Evolutionary conservation across 1,140 invertebrate genomes (phyloP), one percentile per base, ranked within the genome.

Genomic region (Panagrolaimus sp.): DNA sequence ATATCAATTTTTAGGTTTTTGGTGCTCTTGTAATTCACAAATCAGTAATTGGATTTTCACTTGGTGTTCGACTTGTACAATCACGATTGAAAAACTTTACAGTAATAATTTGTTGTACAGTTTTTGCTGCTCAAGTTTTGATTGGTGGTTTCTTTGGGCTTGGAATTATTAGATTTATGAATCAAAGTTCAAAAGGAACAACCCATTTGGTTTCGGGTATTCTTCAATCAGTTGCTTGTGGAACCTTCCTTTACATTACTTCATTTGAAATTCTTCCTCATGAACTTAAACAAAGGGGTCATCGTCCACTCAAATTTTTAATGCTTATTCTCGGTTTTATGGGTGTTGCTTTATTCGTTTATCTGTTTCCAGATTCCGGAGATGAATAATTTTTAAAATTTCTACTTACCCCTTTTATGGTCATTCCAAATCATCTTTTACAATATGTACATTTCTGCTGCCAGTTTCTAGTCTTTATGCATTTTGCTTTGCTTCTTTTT

Each of bases 181-280:
- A 64, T 46, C n/a, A 32, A 8, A 45, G 43, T 38, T 77, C 72
- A 3, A 70, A 46, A 44, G 72, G 47, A 5, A 43, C 63, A 6
- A 55, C 74, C 14, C 38, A 63, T 55, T 43, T 81, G 46, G 69
- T 71, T 47, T 75, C 69, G 15, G 81, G 73, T 32, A 77, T 73
- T 66, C 66, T 70, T 10, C 80, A 72, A 76, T 87, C 87, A 17
- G 75, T 94, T 43, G 91, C 92, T n/a, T 91, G 90, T 48, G 93
- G 93, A 48, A 94, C 92, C 1, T 88, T 96, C 55, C 84, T 96
- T 0, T 96, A 94, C 84, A 91, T 95, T 47, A 93, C 91, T 0
- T 91, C 94, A 43, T 91, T 92, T 82, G 93, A 96, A 86, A 90
- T 96, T 26, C 84, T 96, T 26, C 92, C 85, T 10, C 81, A 85